A percentile compares a stretch with the other conserved stretches of the same genome.
These are phyloP conservation scores for Branchipolynoe longqiensis DNA, from an alignment of 2,888 invertebrate species.

Conservation along the genomic window DNA sequence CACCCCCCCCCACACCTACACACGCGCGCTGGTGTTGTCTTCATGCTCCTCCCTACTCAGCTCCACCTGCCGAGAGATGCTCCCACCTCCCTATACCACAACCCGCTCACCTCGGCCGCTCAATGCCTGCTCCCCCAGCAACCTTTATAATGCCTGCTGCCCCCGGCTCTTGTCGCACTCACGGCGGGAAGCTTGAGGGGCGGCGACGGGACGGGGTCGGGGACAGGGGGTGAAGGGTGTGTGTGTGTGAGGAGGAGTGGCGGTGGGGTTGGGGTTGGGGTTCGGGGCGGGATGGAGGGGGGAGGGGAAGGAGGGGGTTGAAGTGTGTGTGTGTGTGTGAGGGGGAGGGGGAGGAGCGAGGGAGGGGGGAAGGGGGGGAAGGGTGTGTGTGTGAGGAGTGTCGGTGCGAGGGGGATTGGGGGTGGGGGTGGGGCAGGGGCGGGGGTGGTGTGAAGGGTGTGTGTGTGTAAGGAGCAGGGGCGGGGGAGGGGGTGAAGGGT, in stretches of 20 bases:
- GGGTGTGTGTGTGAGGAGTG: not conserved
- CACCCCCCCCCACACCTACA: no score
- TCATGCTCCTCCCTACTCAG: no score
- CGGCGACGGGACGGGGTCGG: not conserved
- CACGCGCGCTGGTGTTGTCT: no score
- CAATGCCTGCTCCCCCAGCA: no score
- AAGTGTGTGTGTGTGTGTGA: not conserved
- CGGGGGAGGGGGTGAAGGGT: not conserved
- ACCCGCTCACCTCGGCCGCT: no score
- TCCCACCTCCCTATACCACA: not conserved
- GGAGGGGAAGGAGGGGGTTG: not conserved
- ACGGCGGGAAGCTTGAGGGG: not conserved
- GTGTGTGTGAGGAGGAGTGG: conserved; percentile 12
- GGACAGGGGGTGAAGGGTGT: not conserved
- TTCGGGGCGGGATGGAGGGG: not conserved
- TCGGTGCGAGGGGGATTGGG: no score
- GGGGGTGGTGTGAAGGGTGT: not conserved
- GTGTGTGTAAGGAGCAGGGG: not conserved
- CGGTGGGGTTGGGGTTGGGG: not conserved
- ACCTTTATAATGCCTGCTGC: not conserved
- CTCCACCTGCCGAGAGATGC: no score
- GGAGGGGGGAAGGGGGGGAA: not conserved
- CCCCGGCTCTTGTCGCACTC: conserved; percentile 16
- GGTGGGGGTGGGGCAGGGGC: not conserved
- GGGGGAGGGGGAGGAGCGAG: not conserved